A percentile compares a stretch with the other conserved stretches of the same genome.
These are phyloP conservation scores for Hycleus cichorii DNA, from an alignment of 1,140 invertebrate genomes.

Conservation along the genomic window DNA sequence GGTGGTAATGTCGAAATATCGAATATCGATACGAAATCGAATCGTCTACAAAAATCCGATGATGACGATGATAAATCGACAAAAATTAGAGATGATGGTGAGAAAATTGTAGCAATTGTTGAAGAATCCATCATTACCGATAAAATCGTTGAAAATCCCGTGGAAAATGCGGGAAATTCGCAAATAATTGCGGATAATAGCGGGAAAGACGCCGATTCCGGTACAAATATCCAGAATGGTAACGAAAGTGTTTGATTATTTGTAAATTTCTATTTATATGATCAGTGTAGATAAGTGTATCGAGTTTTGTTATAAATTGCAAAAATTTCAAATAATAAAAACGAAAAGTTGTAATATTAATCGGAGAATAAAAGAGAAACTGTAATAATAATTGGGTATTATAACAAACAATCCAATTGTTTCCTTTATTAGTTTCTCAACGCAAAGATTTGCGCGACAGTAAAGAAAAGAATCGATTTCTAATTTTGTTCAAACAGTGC, in stretches of 20 bases:
- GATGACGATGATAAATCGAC: neutral
- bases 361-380: too few species aligned
- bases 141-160: too few species aligned
- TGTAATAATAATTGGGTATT: too few species aligned
- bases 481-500: too few species aligned
- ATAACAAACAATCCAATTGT: too few species aligned
- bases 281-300: conserved; percentile 11
- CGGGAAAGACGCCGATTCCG: neutral
- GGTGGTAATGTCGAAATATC: conserved; percentile 3
- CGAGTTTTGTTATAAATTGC: conserved; percentile 1
- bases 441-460: too few species aligned
- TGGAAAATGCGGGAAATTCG: too few species aligned
- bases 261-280: conserved; percentile 12
- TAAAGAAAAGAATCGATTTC: too few species aligned
- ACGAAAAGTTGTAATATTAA: too few species aligned
- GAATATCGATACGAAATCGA: neutral
- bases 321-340: too few species aligned
- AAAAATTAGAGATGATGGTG: neutral
- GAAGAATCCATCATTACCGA: too few species aligned
- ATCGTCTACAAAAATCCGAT: neutral
- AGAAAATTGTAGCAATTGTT: neutral
- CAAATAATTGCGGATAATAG: neutral
- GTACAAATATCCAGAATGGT: conserved; percentile 1
- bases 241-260: conserved; percentile 6
- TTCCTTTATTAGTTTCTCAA: too few species aligned